Percentiles rank a stretch among this genome's conserved stretches.
Evolutionary conservation across 2,888 invertebrate species (phyloP).

Genomic region (Augochlorella aurata): DNA sequence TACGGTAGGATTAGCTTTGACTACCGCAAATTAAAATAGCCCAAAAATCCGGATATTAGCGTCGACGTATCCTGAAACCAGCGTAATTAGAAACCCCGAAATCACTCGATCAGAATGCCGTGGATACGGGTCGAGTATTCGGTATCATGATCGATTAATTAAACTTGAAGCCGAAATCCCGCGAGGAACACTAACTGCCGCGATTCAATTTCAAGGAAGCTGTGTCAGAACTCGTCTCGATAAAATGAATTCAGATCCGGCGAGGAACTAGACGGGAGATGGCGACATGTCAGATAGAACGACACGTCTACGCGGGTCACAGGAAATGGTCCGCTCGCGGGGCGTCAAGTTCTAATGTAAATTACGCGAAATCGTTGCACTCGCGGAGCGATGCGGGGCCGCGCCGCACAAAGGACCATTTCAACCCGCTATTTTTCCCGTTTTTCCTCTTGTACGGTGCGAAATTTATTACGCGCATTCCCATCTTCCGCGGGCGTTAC

Average conservation of each 20-base stretch:
- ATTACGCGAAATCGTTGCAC: slow-evolving; percentile 56
- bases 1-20: too few species aligned
- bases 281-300: neutral
- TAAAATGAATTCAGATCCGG: neutral
- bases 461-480: slow-evolving; percentile 57
- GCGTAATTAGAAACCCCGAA: too few species aligned
- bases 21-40: too few species aligned
- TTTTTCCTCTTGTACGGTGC: slow-evolving; percentile 40
- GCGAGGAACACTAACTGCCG: neutral
- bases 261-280: neutral
- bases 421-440: slow-evolving; percentile 56
- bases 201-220: slow-evolving; percentile 10
- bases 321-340: neutral
- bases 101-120: too few species aligned
- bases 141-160: neutral
- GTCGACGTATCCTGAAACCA: too few species aligned
- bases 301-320: neutral
- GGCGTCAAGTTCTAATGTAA: slow-evolving; percentile 47
- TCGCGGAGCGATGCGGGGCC: slow-evolving; percentile 29
- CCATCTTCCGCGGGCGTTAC: slow-evolving; percentile 51
- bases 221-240: neutral
- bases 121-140: neutral
- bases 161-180: neutral
- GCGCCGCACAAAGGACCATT: slow-evolving; percentile 45
- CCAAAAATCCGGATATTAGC: too few species aligned